Evolutionary conservation across 1,140 invertebrate species (phyloP).

Genomic region (Drosophila auraria): DNA sequence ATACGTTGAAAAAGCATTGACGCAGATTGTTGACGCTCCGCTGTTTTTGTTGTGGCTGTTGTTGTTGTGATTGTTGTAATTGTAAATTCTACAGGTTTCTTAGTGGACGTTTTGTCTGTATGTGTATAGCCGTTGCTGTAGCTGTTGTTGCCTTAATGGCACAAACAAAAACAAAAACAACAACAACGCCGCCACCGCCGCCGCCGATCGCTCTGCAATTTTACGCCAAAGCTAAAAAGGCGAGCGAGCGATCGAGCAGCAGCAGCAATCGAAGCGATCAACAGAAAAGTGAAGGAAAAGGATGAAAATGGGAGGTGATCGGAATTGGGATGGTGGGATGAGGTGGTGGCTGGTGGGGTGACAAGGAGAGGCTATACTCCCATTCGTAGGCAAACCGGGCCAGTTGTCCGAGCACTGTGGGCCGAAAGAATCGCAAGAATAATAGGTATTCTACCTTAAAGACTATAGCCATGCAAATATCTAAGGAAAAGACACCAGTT

Average conservation of each 20-base stretch:
- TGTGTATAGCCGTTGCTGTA: constrained; percentile 22
- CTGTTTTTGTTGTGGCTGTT: background rate
- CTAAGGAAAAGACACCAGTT: constrained; percentile 7
- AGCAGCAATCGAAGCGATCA: constrained; percentile 65
- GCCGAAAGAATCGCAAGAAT: constrained; percentile 14
- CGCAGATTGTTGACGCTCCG: constrained; percentile 58
- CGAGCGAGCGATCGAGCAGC: constrained; percentile 56
- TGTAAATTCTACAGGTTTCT: constrained; percentile 83
- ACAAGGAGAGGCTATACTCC: constrained; percentile 31
- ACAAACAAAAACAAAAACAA: constrained; percentile 45
- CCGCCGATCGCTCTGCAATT: constrained; percentile 62
- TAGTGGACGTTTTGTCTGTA: constrained; percentile 5
- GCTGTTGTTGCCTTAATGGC: constrained; percentile 77
- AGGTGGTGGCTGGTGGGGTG: constrained; percentile 17
- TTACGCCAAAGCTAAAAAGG: constrained; percentile 80
- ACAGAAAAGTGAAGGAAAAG: constrained; percentile 38
- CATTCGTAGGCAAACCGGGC: constrained; percentile 54
- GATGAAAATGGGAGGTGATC: constrained; percentile 25
- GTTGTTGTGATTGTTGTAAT: constrained; percentile 63
- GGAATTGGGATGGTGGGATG: constrained; percentile 7
- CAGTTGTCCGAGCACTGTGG: constrained; percentile 35
- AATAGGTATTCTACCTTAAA: background rate
- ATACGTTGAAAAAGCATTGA: constrained; percentile 57
- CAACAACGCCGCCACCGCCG: constrained; percentile 1
- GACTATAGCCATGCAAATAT: background rate